Base-by-base conservation (phyloP, 1,140 invertebrate genomes). In the Bombus pyrosoma region DNA sequence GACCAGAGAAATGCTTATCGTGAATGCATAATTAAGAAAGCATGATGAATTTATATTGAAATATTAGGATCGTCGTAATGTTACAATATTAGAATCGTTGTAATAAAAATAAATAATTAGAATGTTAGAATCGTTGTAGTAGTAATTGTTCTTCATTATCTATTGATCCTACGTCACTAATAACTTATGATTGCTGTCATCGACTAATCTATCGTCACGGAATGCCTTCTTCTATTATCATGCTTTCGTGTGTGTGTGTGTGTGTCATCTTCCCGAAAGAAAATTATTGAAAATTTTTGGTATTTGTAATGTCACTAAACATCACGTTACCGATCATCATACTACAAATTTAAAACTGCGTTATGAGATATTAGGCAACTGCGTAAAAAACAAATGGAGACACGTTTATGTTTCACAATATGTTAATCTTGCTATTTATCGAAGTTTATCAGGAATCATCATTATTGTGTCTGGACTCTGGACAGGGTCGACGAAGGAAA, bases 151-250 rank as follows among this genome's bases (percentile, higher is more conserved):
- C 32, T 64, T 39, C 62, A 78, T 87, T 83, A 84, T 87, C 66
- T 59, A 84, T 84, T 87, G 74, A 88, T 86, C 68, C 66, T 62
- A 10, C 15, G 37, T 77, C 79, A 39, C 57, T 86, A 86, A 80
- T 86, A 83, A 89, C 74, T 86, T 75, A 86, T 43, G 39, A 69
- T 25, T 53, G 18, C 1, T 71, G 72, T 88, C 71, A 86, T 43
- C 83, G 83, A 75, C 37, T 69, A 73, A 72, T 76, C 78, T 41
- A 25, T 86, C 83, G 69, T 53, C 25, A 76, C 6, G 32, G 9
- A 59, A n/a, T 15, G 37, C 12, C 34, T 28, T 69, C 12, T 22
- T 53, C 18, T 22, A 53, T 53, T 22, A 53, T 69, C 18, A 8
- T 4, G 18, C 18, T 18, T 34, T 34, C 64, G 32, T 34, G 64